Percentiles rank a stretch among this genome's conserved stretches.
phyloP scores from a whole-genome alignment of 2,797 vertebrate genomes.

The Denticeps clupeoides region DNA sequence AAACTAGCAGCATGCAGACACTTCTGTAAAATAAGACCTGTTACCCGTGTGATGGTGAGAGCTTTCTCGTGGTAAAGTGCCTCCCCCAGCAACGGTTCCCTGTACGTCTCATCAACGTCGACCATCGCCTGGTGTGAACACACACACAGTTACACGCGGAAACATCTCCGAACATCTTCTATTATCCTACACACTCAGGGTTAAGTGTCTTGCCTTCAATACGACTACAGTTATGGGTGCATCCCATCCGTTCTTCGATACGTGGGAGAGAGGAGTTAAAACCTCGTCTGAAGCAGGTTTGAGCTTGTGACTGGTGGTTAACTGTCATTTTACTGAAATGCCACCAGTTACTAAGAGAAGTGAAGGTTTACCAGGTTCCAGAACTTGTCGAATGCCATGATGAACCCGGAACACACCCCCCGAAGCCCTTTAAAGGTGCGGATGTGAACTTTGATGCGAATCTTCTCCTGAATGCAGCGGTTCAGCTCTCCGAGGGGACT shows the following conservation, averaged over 20 bases:
- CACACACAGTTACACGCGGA: neutral
- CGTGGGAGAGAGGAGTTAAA: too few species aligned
- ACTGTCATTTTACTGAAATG: too few species aligned
- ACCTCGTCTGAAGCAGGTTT: too few species aligned
- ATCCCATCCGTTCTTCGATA: too few species aligned
- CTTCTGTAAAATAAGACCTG: too few species aligned
- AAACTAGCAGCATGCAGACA: neutral
- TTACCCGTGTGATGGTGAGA: slow-evolving; percentile 81
- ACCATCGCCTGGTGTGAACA: slow-evolving; percentile 74
- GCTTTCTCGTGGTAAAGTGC: slow-evolving; percentile 83
- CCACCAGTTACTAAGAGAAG: too few species aligned
- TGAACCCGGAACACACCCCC: slow-evolving; percentile 87
- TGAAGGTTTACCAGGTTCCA: slow-evolving; percentile 89
- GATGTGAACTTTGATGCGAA: slow-evolving; percentile 86
- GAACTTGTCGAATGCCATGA: slow-evolving; percentile 96
- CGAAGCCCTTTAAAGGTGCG: slow-evolving; percentile 93
- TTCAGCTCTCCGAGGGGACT: slow-evolving; percentile 87
- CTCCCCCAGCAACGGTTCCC: slow-evolving; percentile 83
- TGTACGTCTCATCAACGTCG: slow-evolving; percentile 94
- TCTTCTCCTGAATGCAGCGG: slow-evolving; percentile 77
- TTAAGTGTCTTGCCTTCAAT: too few species aligned
- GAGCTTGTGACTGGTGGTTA: too few species aligned
- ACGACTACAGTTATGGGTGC: too few species aligned
- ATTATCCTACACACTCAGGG: too few species aligned
- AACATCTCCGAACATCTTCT: neutral